Evolutionary conservation across 2,797 vertebrate species (phyloP).

Genomic region (Trachurus trachurus): DNA sequence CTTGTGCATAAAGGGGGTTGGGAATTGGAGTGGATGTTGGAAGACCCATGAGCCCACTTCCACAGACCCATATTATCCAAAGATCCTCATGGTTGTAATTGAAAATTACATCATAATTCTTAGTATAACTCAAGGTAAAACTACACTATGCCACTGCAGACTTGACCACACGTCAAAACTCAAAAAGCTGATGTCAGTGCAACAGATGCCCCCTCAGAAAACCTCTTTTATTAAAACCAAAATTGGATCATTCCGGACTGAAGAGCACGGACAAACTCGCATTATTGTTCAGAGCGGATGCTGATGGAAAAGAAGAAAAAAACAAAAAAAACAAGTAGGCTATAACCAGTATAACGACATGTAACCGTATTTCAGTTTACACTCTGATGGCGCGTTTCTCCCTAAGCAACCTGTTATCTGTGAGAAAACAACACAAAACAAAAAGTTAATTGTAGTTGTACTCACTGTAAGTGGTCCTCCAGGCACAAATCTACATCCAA

Average conservation of each 20-base stretch:
- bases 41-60: neutral
- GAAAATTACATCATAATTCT: neutral
- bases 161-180: no score
- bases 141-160: neutral
- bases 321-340: no score
- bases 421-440: neutral
- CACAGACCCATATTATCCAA: neutral
- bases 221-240: neutral
- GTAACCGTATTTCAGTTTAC: neutral
- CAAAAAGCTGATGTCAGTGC: conserved; percentile 7
- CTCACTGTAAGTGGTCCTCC: conserved; percentile 53
- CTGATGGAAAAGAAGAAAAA: conserved; percentile 1
- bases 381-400: neutral
- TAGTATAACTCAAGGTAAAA: neutral
- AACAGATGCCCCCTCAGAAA: conserved; percentile 32
- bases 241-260: neutral
- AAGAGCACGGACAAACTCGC: neutral
- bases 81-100: neutral
- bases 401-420: conserved; percentile 20
- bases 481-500: conserved; percentile 37
- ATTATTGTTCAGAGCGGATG: neutral
- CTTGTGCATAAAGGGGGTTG: neutral
- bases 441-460: conserved; percentile 59
- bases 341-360: neutral
- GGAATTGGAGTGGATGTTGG: neutral